These are phyloP conservation scores for Acrocyrtus sp. DNA, from an alignment of 2,888 invertebrate genomes.

Conservation along the genomic window DNA sequence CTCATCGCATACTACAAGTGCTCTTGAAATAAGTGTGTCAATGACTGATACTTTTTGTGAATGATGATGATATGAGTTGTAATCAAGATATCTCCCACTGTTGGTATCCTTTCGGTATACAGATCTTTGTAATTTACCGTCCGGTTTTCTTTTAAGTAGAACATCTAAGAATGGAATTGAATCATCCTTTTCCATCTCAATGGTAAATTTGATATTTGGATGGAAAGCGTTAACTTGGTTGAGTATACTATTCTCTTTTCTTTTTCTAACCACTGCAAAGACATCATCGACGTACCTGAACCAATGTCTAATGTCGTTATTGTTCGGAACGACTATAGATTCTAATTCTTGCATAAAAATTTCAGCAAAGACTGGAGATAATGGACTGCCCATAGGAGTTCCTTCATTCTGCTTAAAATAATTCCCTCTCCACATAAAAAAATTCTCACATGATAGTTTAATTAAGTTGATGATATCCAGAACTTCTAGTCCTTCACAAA, in stretches of 20 bases:
- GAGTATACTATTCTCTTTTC: background rate
- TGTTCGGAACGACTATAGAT: background rate
- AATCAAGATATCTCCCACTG: constrained; percentile 17
- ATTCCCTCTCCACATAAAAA: background rate
- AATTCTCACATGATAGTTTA: background rate
- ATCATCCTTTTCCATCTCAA: constrained; percentile 23
- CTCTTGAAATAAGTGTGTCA: constrained; percentile 21
- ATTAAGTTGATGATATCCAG: background rate
- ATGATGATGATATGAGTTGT: constrained; percentile 15
- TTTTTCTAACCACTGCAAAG: background rate
- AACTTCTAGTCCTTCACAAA: background rate
- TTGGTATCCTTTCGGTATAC: constrained; percentile 30
- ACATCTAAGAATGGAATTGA: constrained; percentile 26
- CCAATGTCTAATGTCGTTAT: constrained; percentile 13
- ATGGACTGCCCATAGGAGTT: constrained; percentile 17
- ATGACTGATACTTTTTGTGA: constrained; percentile 30
- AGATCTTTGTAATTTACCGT: background rate
- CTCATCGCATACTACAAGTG: constrained; percentile 16
- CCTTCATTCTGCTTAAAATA: constrained; percentile 7
- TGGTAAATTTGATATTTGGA: constrained; percentile 12
- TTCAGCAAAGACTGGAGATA: constrained; percentile 11
- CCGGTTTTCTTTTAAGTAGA: background rate
- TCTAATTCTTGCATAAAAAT: constrained; percentile 6
- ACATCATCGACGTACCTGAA: constrained; percentile 38
- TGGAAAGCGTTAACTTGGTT: constrained; percentile 7